Evolutionary conservation across 2,113 vertebrate genomes (phyloP).

Genomic region (Hippolais icterina): DNA sequence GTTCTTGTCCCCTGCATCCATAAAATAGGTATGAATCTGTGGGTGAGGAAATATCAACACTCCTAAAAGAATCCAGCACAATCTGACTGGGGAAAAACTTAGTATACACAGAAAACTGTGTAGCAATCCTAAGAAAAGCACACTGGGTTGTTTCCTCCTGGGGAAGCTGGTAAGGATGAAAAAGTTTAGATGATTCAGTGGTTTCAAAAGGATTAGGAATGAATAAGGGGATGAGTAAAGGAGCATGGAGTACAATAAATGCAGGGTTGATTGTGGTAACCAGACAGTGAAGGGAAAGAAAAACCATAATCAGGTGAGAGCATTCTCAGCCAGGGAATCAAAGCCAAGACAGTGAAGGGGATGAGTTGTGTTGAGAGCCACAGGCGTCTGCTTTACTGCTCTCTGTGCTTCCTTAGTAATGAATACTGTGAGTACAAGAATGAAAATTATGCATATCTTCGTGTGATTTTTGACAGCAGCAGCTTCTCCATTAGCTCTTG

Average conservation of each 20-base stretch:
- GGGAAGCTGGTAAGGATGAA: not conserved
- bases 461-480: conserved; percentile 41
- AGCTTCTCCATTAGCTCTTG: not conserved
- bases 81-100: not conserved
- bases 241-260: not conserved
- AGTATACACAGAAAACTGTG: not conserved
- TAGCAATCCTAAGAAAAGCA: not conserved
- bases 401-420: not conserved
- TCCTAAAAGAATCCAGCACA: not conserved
- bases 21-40: not conserved
- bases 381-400: not conserved
- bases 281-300: not conserved
- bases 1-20: not conserved
- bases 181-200: not conserved
- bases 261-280: not conserved
- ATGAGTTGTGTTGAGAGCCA: not conserved
- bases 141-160: rapidly evolving
- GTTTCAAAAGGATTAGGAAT: not conserved
- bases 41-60: not conserved
- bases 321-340: not conserved
- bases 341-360: not conserved
- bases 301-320: not conserved
- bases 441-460: not conserved
- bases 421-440: not conserved
- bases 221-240: not conserved